phyloP scores from a whole-genome alignment of 2,797 vertebrate species.

The Tenualosa ilisha region DNA sequence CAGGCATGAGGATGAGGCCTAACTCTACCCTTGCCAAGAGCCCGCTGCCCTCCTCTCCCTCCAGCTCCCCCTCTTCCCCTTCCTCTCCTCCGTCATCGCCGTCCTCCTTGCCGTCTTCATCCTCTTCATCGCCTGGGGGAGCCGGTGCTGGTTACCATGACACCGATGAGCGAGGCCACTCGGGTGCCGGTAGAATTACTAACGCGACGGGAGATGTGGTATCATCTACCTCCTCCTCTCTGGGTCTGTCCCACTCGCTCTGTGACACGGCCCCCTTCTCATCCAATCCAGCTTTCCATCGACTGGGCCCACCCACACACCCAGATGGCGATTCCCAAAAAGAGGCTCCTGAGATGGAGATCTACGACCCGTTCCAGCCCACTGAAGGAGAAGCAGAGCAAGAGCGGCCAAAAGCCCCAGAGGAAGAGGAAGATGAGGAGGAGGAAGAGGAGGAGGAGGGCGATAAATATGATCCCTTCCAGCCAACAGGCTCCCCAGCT shows the following conservation, averaged over 20 bases:
- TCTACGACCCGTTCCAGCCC: slow-evolving; percentile 88
- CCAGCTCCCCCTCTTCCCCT: slow-evolving; percentile 67
- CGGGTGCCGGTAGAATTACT: slow-evolving; percentile 46
- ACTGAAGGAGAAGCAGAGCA: slow-evolving; percentile 75
- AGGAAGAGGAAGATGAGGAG: slow-evolving; percentile 69
- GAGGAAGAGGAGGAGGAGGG: slow-evolving; percentile 77
- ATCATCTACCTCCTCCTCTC: slow-evolving; percentile 70
- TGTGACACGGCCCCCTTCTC: slow-evolving; percentile 28
- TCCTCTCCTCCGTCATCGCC: slow-evolving; percentile 68
- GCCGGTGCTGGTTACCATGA: slow-evolving; percentile 54
- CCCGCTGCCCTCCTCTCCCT: slow-evolving; percentile 63
- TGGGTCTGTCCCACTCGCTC: slow-evolving; percentile 37
- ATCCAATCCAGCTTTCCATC: slow-evolving; percentile 43
- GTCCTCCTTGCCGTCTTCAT: slow-evolving; percentile 59
- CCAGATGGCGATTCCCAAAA: slow-evolving; percentile 51
- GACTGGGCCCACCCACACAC: slow-evolving; percentile 50
- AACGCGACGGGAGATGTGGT: slow-evolving; percentile 59
- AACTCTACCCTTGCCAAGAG: slow-evolving; percentile 60
- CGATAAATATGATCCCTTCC: slow-evolving; percentile 94
- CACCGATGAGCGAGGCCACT: slow-evolving; percentile 58
- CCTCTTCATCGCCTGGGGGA: slow-evolving; percentile 65
- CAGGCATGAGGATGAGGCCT: slow-evolving; percentile 66
- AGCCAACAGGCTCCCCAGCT: slow-evolving; percentile 89
- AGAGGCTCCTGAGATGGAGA: slow-evolving; percentile 68
- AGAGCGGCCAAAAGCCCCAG: slow-evolving; percentile 59